phyloP scores from a whole-genome alignment of 2,113 vertebrate species.

The Agapornis roseicollis region DNA sequence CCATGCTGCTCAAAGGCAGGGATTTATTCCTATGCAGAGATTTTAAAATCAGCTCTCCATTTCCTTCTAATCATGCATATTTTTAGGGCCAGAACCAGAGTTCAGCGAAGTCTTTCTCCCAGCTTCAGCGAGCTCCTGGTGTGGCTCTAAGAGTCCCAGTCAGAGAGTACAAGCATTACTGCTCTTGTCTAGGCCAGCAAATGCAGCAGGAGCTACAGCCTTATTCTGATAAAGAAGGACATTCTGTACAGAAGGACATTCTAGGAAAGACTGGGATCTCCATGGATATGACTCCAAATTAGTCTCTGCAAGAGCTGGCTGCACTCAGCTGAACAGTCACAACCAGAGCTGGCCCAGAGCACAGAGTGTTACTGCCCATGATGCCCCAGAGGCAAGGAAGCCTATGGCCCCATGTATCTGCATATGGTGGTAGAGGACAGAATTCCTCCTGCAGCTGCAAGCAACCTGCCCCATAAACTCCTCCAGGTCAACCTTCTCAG shows the following conservation, averaged over 20 bases:
- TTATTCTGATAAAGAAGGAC: background rate
- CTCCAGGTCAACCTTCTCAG: background rate
- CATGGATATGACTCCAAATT: background rate
- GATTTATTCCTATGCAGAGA: background rate
- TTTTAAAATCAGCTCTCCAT: background rate
- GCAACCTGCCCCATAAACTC: background rate
- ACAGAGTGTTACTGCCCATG: background rate
- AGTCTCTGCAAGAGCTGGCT: background rate
- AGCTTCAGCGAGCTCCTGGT: background rate
- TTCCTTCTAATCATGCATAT: slow-evolving; percentile 9
- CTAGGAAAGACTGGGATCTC: background rate
- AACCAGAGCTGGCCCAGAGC: background rate
- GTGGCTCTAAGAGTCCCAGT: background rate
- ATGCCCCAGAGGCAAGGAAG: background rate
- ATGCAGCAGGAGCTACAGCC: background rate
- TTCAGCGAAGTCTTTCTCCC: background rate
- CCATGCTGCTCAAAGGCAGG: slow-evolving; percentile 1
- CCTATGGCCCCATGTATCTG: background rate
- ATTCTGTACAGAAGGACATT: too few species aligned
- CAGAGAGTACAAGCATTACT: background rate
- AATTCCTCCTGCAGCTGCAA: background rate
- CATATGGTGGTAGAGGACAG: background rate
- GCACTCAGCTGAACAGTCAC: background rate
- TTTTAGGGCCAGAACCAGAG: background rate
- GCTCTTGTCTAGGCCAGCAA: slow-evolving; percentile 20